These are phyloP conservation scores for Cancer borealis DNA, from an alignment of 2,888 invertebrate species.

Conservation along the genomic window DNA sequence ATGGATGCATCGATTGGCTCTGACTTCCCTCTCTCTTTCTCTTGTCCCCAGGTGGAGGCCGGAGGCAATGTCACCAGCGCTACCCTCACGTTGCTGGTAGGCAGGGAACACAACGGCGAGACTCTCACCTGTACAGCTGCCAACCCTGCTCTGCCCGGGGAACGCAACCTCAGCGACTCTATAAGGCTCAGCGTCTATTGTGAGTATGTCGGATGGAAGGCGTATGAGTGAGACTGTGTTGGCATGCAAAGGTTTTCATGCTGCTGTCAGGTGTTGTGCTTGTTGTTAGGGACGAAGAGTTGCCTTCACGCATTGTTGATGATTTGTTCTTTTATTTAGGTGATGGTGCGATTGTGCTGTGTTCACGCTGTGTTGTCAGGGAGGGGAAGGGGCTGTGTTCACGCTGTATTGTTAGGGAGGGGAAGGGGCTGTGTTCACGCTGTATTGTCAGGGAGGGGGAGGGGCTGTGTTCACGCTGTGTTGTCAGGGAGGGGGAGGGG, in stretches of 20 bases:
- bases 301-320: too few relatives aligned
- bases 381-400: background rate
- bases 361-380: background rate
- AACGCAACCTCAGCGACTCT: slow-evolving; percentile 62
- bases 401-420: background rate
- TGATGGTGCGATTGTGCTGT: background rate
- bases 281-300: too few relatives aligned
- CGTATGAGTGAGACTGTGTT: background rate
- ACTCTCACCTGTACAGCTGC: slow-evolving; percentile 67
- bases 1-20: background rate
- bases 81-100: slow-evolving; percentile 64
- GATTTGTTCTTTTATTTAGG: too few relatives aligned
- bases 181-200: slow-evolving; percentile 70
- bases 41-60: slow-evolving; percentile 60
- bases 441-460: background rate
- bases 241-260: background rate
- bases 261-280: too few relatives aligned
- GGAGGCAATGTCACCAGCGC: slow-evolving; percentile 73
- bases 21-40: background rate
- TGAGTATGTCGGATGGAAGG: slow-evolving; percentile 56
- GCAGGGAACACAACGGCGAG: slow-evolving; percentile 54
- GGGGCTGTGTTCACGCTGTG: background rate
- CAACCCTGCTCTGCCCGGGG: slow-evolving; percentile 62
- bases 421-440: background rate
- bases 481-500: background rate